Evolutionary conservation across 2,113 vertebrate species (phyloP).

Genomic region (Marcusenius ussheri): DNA sequence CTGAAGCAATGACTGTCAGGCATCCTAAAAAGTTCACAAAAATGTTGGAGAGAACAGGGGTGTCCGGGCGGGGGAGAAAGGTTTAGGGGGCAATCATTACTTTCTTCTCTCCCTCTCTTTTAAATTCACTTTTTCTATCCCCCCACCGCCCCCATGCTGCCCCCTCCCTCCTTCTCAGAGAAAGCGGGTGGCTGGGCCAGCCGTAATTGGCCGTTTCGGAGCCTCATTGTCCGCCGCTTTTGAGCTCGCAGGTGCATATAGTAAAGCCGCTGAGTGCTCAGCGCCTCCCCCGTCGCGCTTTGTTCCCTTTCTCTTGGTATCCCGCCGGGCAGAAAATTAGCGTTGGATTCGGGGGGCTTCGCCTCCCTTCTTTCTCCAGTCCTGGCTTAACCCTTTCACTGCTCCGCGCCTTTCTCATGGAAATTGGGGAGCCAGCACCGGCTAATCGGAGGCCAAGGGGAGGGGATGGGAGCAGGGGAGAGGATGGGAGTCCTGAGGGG

Average conservation of each 20-base stretch:
- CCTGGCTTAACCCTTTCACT: slow-evolving; percentile 69
- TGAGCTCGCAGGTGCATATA: slow-evolving; percentile 71
- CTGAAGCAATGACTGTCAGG: slow-evolving; percentile 13
- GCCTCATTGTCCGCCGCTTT: slow-evolving; percentile 64
- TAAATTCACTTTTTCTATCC: slow-evolving; percentile 42
- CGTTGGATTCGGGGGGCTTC: slow-evolving; percentile 40
- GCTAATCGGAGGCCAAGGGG: slow-evolving; percentile 65
- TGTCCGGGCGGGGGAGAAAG: slow-evolving; percentile 25
- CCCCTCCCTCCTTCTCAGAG: slow-evolving; percentile 34
- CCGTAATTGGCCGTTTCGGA: slow-evolving; percentile 70
- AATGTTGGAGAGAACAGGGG: slow-evolving; percentile 19
- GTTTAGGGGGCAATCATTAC: slow-evolving; percentile 56
- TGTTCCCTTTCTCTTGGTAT: slow-evolving; percentile 56
- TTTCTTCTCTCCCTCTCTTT: slow-evolving; percentile 47
- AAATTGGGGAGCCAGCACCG: slow-evolving; percentile 56
- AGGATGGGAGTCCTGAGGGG: slow-evolving; percentile 19
- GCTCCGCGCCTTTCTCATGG: slow-evolving; percentile 64
- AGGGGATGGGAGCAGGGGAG: slow-evolving; percentile 40
- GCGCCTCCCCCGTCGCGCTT: slow-evolving; percentile 63
- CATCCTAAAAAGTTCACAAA: slow-evolving; percentile 17
- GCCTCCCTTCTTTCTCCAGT: slow-evolving; percentile 32
- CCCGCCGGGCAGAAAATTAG: slow-evolving; percentile 52
- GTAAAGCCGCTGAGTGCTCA: slow-evolving; percentile 60
- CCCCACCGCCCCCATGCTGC: slow-evolving; percentile 21
- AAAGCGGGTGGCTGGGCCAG: slow-evolving; percentile 56